phyloP scores from a whole-genome alignment of 1,140 invertebrate species.

The Spodoptera frugiperda region DNA sequence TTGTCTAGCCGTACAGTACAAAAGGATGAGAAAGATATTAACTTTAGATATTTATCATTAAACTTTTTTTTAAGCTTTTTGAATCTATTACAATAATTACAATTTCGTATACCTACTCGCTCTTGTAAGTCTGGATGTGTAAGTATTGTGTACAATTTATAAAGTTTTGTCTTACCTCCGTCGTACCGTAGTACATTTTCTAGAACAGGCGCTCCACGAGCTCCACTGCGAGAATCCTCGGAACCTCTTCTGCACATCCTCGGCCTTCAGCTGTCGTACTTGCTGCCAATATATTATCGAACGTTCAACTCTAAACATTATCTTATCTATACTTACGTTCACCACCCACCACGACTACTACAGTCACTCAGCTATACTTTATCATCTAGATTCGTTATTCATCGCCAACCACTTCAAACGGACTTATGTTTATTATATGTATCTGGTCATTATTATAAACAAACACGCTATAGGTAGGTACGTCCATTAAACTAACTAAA shows the following conservation, averaged over 20 bases:
- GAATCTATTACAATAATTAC: too few relatives aligned
- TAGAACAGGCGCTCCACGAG: conserved; percentile 72
- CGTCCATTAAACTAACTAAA: conserved; percentile 17
- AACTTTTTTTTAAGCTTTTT: too few relatives aligned
- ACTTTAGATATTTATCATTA: too few relatives aligned
- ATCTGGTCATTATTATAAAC: conserved; percentile 22
- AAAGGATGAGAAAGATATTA: too few relatives aligned
- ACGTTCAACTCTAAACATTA: conserved; percentile 22
- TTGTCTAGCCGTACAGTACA: too few relatives aligned
- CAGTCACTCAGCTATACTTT: conserved; percentile 24
- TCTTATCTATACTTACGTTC: not conserved
- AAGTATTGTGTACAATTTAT: not conserved
- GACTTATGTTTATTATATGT: conserved; percentile 34
- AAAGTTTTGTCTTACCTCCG: conserved; percentile 61
- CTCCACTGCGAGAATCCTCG: conserved; percentile 75
- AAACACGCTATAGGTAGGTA: conserved; percentile 1
- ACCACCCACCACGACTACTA: conserved; percentile 16
- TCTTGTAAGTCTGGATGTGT: too few relatives aligned
- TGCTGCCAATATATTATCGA: conserved; percentile 51
- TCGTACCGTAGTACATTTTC: conserved; percentile 72
- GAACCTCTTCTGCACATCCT: conserved; percentile 71
- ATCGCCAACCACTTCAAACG: conserved; percentile 15
- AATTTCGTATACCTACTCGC: too few relatives aligned
- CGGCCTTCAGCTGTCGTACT: conserved; percentile 62
- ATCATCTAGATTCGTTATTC: conserved; percentile 3